phyloP scores from a whole-genome alignment of 2,888 invertebrate species.

The Pammene fasciana region DNA sequence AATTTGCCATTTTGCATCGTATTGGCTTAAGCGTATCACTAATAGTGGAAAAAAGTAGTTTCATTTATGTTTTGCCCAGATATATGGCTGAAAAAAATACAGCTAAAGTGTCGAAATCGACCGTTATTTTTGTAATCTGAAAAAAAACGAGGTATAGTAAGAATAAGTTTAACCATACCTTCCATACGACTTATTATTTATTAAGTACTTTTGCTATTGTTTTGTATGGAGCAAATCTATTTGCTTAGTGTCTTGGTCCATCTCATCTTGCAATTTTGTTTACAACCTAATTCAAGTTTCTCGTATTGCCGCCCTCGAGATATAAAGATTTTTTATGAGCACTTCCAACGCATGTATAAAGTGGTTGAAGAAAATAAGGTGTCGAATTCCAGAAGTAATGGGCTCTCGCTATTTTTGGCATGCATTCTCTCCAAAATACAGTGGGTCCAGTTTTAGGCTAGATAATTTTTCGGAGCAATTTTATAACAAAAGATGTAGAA shows the following conservation, averaged over 20 bases:
- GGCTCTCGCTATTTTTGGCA: background rate
- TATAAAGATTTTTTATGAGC: conserved; percentile 18
- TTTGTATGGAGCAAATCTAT: no score
- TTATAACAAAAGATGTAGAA: background rate
- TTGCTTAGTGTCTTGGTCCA: conserved; percentile 3
- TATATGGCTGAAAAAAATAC: no score
- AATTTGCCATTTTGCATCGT: no score
- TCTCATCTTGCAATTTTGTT: conserved; percentile 11
- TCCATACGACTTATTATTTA: no score
- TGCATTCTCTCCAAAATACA: background rate
- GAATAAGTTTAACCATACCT: no score
- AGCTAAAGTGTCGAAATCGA: no score
- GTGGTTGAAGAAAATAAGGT: background rate
- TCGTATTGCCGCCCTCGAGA: conserved; percentile 17
- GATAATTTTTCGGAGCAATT: background rate
- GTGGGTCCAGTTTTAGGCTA: background rate
- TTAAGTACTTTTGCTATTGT: no score
- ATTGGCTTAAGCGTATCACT: no score
- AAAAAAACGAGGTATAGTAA: no score
- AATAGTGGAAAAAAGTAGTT: no score
- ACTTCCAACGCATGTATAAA: background rate
- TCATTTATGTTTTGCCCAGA: no score
- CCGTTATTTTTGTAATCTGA: no score
- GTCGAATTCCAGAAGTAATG: background rate
- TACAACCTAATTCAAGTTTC: conserved; percentile 17